Evolutionary conservation across 2,888 invertebrate species (phyloP), one percentile per base, ranked within the genome.

Genomic region (Entomobrya multifasciata): DNA sequence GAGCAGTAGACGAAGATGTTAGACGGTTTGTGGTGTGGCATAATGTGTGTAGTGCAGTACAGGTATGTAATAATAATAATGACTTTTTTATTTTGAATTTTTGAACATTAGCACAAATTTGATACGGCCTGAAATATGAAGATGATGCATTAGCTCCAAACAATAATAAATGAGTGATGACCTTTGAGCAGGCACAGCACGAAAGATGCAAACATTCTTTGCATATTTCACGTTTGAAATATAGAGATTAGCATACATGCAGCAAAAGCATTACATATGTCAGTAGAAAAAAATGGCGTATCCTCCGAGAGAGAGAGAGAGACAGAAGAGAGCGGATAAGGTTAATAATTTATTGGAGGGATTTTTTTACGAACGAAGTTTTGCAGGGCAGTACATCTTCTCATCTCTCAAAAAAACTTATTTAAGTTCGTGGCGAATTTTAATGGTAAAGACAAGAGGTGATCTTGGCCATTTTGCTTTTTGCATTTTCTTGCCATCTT

Each of bases 81-180:
- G 67, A 67, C 52, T 74, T 52, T 74, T 74, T 74, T 49, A n/a
- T n/a, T 1, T 41, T 25, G 6, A 47, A 3, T 30, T 27, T 10
- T 74, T 52, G n/a, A n/a, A n/a, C n/a, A n/a, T 74, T 74, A 74
- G 52, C 49, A 52, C 52, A 74, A 74, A 74, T 74, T 74, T 30
- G 72, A 74, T 74, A 74, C 72, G 52, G 27, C 30, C 30, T 10
- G 30, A 74, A 74, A 47, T 25, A 47, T 6, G n/a, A 36, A n/a
- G 30, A 41, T 20, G 67, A 67, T 22, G 22, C 44, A 67, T 44
- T 44, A 44, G 44, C 67, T 67, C 22, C 22, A 67, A 49, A 74
- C 27, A 74, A 74, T 81, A 81, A 72, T 81, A 52, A 44, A 81
- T 72, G 70, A 81, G 52, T 57, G 52, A 77, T 52, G 77, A 77